These are phyloP conservation scores for Cheilosia urbana DNA, from an alignment of 2,888 invertebrate species.

Conservation along the genomic window DNA sequence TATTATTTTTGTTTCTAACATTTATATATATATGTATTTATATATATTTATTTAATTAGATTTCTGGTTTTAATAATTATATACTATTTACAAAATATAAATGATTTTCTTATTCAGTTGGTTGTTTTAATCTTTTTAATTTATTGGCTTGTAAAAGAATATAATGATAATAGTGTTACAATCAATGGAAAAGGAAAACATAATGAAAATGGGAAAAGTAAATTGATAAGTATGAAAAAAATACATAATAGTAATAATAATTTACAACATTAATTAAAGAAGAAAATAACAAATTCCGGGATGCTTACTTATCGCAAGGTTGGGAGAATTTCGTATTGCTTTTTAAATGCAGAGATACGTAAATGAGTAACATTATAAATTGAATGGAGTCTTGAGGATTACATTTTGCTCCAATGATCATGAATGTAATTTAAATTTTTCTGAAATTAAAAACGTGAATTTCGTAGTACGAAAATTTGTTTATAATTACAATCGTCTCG, in stretches of 20 bases:
- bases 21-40: constrained; percentile 58
- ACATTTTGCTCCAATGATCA: not conserved
- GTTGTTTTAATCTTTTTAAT: constrained; percentile 19
- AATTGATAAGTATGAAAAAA: constrained; percentile 4
- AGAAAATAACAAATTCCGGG: constrained; percentile 3
- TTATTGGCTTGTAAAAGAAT: constrained; percentile 10
- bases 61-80: constrained; percentile 42
- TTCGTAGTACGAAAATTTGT: not conserved
- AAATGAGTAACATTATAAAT: constrained; percentile 3
- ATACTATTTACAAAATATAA: constrained; percentile 65
- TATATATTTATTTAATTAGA: constrained; percentile 50
- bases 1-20: constrained; percentile 54
- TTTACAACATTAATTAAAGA: constrained; percentile 31
- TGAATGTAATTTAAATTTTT: constrained; percentile 55
- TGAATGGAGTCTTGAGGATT: constrained; percentile 35
- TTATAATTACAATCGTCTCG: not conserved
- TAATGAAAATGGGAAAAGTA: not conserved
- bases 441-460: constrained; percentile 46
- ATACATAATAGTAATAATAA: constrained; percentile 34
- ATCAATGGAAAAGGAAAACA: not conserved
- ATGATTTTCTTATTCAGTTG: constrained; percentile 40
- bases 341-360: not conserved
- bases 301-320: not conserved
- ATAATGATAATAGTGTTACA: not conserved
- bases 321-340: not conserved